Evolutionary conservation across 2,797 vertebrate genomes (phyloP), one percentile per base, ranked within the genome.

Genomic region (Smutsia gigantea): DNA sequence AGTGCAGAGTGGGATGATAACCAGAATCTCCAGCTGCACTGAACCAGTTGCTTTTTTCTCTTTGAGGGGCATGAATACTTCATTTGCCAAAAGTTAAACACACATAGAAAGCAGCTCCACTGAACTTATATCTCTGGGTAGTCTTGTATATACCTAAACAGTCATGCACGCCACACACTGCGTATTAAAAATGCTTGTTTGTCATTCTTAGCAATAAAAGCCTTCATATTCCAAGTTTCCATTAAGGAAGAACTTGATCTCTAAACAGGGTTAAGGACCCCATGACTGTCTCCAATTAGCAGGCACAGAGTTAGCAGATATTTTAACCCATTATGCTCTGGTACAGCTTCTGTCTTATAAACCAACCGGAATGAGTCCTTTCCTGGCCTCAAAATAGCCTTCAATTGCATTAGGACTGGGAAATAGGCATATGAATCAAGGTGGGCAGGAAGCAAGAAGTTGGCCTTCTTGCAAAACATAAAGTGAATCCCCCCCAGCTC

Each of bases 201-300:
- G 21, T 85, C 49, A 34, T 59, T 57, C 64, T 87, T 84, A 89
- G 23, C 46, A 85, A n/a, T 27, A 79, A 68, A n/a, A 79, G 17
- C 14, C 29, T 87, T 77, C 42, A 2, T 31, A 37, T 2, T 53
- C 39, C 71, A 31, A 11, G 57, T 75, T 86, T 64, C 59, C n/a
- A 4, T 94, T 69, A 78, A 92, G 72, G 77, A 69, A 87, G 63
- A 92, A 75, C n/a, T 46, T 87, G 42, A 63, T 42, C 25, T 94
- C 39, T 72, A 34, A 61, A 77, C 10, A 61, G 72, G 19, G n/a
- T 59, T 83, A 82, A 93, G 31, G 17, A 37, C 59, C 82, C 63
- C 39, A 87, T 0, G 3, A 49, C 46, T 25, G 1, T 51, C 59
- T 49, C 88, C 55, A 55, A 49, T 18, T n/a, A 85, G n/a, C 37